phyloP scores from a whole-genome alignment of 2,888 invertebrate species.

The Psylliodes chrysocephalus region DNA sequence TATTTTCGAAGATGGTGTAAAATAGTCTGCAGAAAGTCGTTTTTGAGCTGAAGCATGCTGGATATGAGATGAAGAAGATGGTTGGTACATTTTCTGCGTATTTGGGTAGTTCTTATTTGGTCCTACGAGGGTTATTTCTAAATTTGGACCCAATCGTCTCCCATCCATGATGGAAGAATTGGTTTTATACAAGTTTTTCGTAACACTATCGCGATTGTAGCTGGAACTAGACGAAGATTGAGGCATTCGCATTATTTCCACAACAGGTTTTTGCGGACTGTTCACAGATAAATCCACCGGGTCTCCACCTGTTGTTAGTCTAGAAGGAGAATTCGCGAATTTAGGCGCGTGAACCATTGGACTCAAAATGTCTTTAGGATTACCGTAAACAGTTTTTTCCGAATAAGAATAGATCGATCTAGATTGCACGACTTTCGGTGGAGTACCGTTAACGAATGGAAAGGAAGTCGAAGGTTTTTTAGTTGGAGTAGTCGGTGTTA shows the following conservation, averaged over 20 bases:
- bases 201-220: conserved; percentile 42
- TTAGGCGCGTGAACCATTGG: conserved; percentile 66
- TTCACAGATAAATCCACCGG: conserved; percentile 75
- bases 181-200: conserved; percentile 52
- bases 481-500: conserved; percentile 37
- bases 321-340: conserved; percentile 58
- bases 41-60: conserved; percentile 60
- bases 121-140: conserved; percentile 76
- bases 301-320: conserved; percentile 63
- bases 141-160: conserved; percentile 70
- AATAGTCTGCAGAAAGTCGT: conserved; percentile 69
- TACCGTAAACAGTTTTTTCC: conserved; percentile 76
- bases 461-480: conserved; percentile 31
- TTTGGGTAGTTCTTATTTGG: conserved; percentile 37
- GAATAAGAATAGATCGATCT: conserved; percentile 73
- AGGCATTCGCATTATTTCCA: conserved; percentile 72
- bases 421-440: conserved; percentile 72
- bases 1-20: conserved; percentile 65
- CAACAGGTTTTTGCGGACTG: conserved; percentile 63
- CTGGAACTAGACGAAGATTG: conserved; percentile 35
- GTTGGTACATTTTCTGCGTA: conserved; percentile 17
- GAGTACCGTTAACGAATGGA: conserved; percentile 55
- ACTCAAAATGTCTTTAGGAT: conserved; percentile 76
- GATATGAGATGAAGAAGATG: background rate
- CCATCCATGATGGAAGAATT: conserved; percentile 60